Conservation (phyloP, 2,888 invertebrate genomes). For the Anarsia innoxiella region DNA sequence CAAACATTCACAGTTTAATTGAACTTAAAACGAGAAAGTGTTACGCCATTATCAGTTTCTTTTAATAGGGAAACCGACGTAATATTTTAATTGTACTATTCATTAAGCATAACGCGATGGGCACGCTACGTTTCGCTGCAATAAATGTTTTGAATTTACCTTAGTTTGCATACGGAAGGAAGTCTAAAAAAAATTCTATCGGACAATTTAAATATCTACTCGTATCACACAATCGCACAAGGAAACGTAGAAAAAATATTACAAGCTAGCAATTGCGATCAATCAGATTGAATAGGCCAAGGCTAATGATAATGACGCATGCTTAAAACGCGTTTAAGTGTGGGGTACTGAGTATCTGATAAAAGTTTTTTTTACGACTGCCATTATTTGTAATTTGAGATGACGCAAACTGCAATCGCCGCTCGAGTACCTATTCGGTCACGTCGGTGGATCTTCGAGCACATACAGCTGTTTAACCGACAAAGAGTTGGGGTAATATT, state of each 20-base stretch:
- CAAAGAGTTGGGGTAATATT: constrained; percentile 14
- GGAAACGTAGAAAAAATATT: constrained; percentile 11
- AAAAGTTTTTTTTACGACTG: constrained; percentile 3
- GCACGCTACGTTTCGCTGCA: too few relatives aligned
- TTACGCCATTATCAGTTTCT: too few relatives aligned
- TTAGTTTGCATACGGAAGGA: too few relatives aligned
- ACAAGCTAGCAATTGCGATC: constrained; percentile 7
- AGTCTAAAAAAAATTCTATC: too few relatives aligned
- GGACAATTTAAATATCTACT: too few relatives aligned
- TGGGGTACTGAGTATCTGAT: constrained; percentile 5
- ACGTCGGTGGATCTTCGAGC: neutral
- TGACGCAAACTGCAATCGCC: constrained; percentile 10
- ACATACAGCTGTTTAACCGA: constrained; percentile 15
- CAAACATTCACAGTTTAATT: too few relatives aligned
- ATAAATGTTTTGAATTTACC: too few relatives aligned
- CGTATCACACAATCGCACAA: too few relatives aligned
- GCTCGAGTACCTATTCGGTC: neutral
- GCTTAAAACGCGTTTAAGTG: constrained; percentile 4
- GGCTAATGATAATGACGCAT: constrained; percentile 21
- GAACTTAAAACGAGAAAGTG: too few relatives aligned
- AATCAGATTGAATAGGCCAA: constrained; percentile 23
- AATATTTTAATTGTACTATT: too few relatives aligned
- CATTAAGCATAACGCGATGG: too few relatives aligned
- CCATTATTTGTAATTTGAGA: constrained; percentile 5
- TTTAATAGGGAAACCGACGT: too few relatives aligned